Evolutionary conservation across 2,797 vertebrate genomes (phyloP), one percentile per base, ranked within the genome.

Genomic region (Pseudotriccus pelzelni): DNA sequence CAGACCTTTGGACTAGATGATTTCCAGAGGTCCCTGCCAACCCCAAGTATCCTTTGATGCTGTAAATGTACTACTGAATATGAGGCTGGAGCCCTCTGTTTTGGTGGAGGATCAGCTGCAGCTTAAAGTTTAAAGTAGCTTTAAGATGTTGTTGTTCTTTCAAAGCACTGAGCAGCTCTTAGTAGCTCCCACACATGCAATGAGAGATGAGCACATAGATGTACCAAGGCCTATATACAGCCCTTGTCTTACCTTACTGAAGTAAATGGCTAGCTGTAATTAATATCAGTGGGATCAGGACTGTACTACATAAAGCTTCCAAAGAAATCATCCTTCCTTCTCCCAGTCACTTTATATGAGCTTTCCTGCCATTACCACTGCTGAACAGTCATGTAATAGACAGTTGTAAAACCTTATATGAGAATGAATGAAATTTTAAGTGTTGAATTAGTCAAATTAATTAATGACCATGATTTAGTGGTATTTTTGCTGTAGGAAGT

Each of bases 401-500:
- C 39, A 76, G 73, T 7, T 85, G 82, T 78, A 89, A 95, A 95
- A 80, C 7, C 58, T 93, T 86, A 86, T 75, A 75, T 25, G 81
- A 63, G 75, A 72, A 89, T 20, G 66, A 90, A 96, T 95, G 76
- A 89, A 94, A 93, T 81, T 64, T 92, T 76, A 95, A 91, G 59
- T 81, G 66, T 70, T 91, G 69, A 93, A 95, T 91, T 95, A 91
- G 87, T 81, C 73, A 81, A 86, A 91, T 81, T 55, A 91, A 94
- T 92, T 95, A 88, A 89, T 69, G 64, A 34, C 44, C 47, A 30
- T 81, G 73, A 95, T 90, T 83, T 90, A 94, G 39, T 46, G 34
- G 12, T 46, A 55, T 75, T 94, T 93, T 93, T 86, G 47, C 87
- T 84, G 39, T n/a, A 75, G 47, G 36, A 89, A 89, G 50, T 68